A percentile compares a stretch with the other conserved stretches of the same genome.
These are phyloP conservation scores for Philereme vetulata DNA, from an alignment of 2,888 invertebrate species.

Conservation along the genomic window DNA sequence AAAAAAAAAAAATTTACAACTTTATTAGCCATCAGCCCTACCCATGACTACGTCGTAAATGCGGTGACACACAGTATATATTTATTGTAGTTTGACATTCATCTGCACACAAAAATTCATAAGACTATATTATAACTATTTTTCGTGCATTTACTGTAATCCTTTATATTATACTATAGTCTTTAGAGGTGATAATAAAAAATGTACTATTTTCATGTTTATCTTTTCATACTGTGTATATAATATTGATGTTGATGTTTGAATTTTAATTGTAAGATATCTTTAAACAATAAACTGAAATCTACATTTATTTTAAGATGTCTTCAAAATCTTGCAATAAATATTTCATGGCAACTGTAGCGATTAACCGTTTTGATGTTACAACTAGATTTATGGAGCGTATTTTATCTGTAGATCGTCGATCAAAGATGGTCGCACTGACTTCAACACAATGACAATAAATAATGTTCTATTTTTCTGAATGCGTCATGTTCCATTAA, in stretches of 20 bases:
- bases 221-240: conserved; percentile 69
- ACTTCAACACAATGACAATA: conserved; percentile 77
- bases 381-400: conserved; percentile 42
- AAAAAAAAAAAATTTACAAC: too few species aligned
- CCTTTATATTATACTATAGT: conserved; percentile 78
- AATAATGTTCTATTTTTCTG: conserved; percentile 72
- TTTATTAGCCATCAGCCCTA: too few species aligned
- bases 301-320: conserved; percentile 25
- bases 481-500: conserved; percentile 40
- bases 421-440: conserved; percentile 39
- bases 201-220: conserved; percentile 71
- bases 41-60: too few species aligned
- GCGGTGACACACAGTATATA: neutral
- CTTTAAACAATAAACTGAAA: conserved; percentile 43
- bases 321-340: conserved; percentile 34
- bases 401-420: conserved; percentile 45
- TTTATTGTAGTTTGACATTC: conserved; percentile 26
- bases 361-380: conserved; percentile 39
- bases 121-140: conserved; percentile 78
- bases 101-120: conserved; percentile 61
- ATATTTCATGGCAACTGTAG: conserved; percentile 30
- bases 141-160: conserved; percentile 83
- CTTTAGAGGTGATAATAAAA: conserved; percentile 77
- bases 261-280: conserved; percentile 59
- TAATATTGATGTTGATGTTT: conserved; percentile 70